Evolutionary conservation across 37 sponge, comb jelly and placozoan genomes (phyloP), one percentile per base, ranked within the genome.

Genomic region (Halisarca cf. caerulea): DNA sequence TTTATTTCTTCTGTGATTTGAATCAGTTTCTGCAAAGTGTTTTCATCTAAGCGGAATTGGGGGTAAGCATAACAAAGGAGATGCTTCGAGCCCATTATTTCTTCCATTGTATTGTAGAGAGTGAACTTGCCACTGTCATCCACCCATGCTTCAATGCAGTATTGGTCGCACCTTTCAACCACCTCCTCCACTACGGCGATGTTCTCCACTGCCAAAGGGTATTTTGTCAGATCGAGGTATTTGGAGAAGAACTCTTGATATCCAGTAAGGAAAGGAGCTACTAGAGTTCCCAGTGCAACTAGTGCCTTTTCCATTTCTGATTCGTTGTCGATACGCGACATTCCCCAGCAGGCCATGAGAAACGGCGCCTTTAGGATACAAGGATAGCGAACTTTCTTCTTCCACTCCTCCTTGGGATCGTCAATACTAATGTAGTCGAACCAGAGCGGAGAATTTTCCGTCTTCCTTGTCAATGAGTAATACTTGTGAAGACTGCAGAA

Each of bases 401-500:
- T 68, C 69, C 69, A 68, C 33, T 24, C 34, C 33, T 68, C 34
- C 69, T 68, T 30, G 69, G 35, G 32, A 34, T 34, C 35, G 69
- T 6, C 69, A 1, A 68, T 18, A 28, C 17, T 2, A 34, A 68
- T 68, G 69, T 68, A 59, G 37, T 58, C 60, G 54, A 36, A 80
- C 81, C 81, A 80, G n/a, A 80, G 81, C 59, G 28, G 57, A 33
- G 60, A 36, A 21, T 45, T 27, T 17, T 80, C 81, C n/a, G 81
- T 58, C 38, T 11, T 27, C 21, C 81, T 45, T 6, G n/a, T n/a
- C n/a, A n/a, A n/a, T 6, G 81, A 80, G 81, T 80, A 80, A 58
- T 80, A 80, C 59, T 80, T 80, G 81, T 80, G 81, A 7, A 59
- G 30, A 36, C 81, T 55, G 37, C 54, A 15, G 59, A 80, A 80